phyloP scores from a whole-genome alignment of 2,797 vertebrate species.

The Chelonia mydas region DNA sequence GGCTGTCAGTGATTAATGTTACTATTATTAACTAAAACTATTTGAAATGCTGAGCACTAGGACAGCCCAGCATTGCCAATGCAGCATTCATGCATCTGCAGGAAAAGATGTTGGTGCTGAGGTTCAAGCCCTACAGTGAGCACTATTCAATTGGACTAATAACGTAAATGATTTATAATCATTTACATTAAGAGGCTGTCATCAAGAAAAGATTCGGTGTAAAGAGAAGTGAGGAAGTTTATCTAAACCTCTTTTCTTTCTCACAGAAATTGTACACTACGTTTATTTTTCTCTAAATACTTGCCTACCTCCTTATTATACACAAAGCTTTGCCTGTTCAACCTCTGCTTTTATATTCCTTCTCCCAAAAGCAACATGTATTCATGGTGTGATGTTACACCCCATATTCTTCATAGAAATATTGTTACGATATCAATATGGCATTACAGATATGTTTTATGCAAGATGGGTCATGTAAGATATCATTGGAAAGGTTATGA shows the following conservation, averaged over 20 bases:
- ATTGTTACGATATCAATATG: too few relatives aligned
- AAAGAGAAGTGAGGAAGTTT: not conserved
- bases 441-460: too few relatives aligned
- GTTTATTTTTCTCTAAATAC: not conserved
- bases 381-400: not conserved
- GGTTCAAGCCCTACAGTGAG: slow-evolving; percentile 30
- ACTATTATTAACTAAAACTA: not conserved
- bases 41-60: not conserved
- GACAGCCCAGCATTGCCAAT: not conserved
- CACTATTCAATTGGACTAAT: slow-evolving; percentile 28
- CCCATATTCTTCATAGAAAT: too few relatives aligned
- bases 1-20: not conserved
- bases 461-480: too few relatives aligned
- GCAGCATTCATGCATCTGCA: not conserved
- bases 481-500: too few relatives aligned
- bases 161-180: slow-evolving; percentile 24
- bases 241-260: not conserved
- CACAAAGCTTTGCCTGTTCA: not conserved
- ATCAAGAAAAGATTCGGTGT: not conserved
- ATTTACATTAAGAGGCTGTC: slow-evolving; percentile 30
- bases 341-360: not conserved
- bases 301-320: not conserved
- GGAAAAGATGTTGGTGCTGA: not conserved
- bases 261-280: not conserved
- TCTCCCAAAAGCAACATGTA: not conserved